phyloP scores from a whole-genome alignment of 2,113 vertebrate species.

The Pygoscelis antarcticus region DNA sequence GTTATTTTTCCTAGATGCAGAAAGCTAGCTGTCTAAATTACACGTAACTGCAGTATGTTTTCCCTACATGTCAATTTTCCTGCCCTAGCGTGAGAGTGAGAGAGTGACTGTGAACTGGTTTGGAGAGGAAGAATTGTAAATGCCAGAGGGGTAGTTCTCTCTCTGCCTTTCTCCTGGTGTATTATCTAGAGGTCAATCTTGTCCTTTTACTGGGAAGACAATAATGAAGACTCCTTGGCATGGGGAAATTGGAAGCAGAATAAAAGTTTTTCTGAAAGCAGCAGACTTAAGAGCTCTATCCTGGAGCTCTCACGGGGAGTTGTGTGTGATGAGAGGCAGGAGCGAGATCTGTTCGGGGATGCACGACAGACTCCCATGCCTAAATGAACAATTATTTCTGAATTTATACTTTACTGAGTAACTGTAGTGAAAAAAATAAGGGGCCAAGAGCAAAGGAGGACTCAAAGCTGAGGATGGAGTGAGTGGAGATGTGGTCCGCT shows the following conservation, averaged over 20 bases:
- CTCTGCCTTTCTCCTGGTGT: background rate
- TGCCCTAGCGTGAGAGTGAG: background rate
- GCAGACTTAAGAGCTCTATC: background rate
- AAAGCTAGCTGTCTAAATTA: background rate
- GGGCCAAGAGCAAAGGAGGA: background rate
- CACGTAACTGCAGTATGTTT: background rate
- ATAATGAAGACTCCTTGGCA: background rate
- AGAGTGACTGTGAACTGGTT: background rate
- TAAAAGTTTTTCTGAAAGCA: background rate
- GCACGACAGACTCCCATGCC: background rate
- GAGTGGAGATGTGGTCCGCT: background rate
- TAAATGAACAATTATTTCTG: background rate
- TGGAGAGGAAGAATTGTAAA: background rate
- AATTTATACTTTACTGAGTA: background rate
- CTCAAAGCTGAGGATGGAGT: background rate
- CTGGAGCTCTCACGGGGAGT: background rate
- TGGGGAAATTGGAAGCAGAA: background rate
- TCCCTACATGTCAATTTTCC: background rate
- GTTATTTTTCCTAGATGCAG: background rate
- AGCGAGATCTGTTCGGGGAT: background rate
- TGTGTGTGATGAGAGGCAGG: background rate
- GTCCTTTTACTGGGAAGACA: background rate
- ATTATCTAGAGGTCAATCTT: background rate
- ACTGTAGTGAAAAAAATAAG: background rate
- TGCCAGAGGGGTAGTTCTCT: background rate